These are phyloP conservation scores for Xenentodon cancila DNA, from an alignment of 2,797 vertebrate genomes.

Conservation along the genomic window DNA sequence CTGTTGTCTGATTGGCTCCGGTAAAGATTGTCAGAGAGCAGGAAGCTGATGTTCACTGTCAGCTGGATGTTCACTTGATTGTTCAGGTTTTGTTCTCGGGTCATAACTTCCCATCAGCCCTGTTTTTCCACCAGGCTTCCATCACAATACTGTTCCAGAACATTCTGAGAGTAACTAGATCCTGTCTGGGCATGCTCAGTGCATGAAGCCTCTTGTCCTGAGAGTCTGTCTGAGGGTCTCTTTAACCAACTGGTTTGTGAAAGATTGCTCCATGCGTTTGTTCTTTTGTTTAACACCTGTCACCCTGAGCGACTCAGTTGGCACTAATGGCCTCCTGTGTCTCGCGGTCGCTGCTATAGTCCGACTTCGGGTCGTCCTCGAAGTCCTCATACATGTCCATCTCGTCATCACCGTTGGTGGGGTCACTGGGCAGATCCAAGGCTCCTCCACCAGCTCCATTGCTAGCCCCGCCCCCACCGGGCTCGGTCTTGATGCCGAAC, in stretches of 20 bases:
- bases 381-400: slow-evolving; percentile 99
- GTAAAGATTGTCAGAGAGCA: slow-evolving; percentile 65
- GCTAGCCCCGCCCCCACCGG: slow-evolving; percentile 62
- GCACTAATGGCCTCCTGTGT: slow-evolving; percentile 91
- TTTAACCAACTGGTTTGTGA: slow-evolving; percentile 56
- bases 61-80: slow-evolving; percentile 30
- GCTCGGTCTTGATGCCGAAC: slow-evolving; percentile 90
- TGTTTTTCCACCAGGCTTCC: slow-evolving; percentile 76
- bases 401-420: slow-evolving; percentile 92
- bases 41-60: slow-evolving; percentile 49
- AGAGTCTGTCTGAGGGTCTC: slow-evolving; percentile 53
- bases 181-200: slow-evolving; percentile 38
- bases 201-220: slow-evolving; percentile 40
- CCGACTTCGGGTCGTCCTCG: slow-evolving; percentile 98
- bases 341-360: slow-evolving; percentile 99
- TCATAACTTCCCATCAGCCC: slow-evolving; percentile 22
- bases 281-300: slow-evolving; percentile 48
- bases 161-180: slow-evolving; percentile 40
- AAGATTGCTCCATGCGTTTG: slow-evolving; percentile 40
- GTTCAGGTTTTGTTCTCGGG: slow-evolving; percentile 25
- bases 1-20: slow-evolving; percentile 17
- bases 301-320: slow-evolving; percentile 87
- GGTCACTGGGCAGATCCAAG: slow-evolving; percentile 83
- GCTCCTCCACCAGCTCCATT: slow-evolving; percentile 32
- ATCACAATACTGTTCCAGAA: slow-evolving; percentile 9